phyloP scores from a whole-genome alignment of 2,888 invertebrate genomes.

The Parascotia fuliginaria region DNA sequence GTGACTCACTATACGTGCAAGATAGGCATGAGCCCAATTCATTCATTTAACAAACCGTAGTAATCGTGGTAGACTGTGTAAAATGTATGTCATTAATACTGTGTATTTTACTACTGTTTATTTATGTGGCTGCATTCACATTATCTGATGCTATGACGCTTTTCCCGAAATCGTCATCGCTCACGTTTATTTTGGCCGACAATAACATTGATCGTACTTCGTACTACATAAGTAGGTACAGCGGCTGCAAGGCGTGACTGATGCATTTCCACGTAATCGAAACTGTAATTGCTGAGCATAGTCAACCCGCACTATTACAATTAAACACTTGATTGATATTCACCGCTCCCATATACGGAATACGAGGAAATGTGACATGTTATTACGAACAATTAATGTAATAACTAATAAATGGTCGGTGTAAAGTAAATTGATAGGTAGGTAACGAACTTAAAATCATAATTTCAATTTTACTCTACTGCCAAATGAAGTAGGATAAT shows the following conservation, averaged over 20 bases:
- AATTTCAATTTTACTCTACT: background rate
- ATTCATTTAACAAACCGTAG: conserved; percentile 54
- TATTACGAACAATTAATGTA: conserved; percentile 10
- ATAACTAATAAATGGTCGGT: background rate
- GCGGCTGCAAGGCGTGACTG: conserved; percentile 23
- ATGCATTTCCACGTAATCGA: conserved; percentile 31
- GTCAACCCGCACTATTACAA: conserved; percentile 18
- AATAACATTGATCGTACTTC: conserved; percentile 45
- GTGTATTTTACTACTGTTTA: conserved; percentile 58
- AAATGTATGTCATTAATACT: conserved; percentile 60
- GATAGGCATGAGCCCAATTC: conserved; percentile 36
- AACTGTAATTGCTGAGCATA: conserved; percentile 22
- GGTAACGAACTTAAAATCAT: background rate
- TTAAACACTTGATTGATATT: conserved; percentile 30
- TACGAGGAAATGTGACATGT: conserved; percentile 19
- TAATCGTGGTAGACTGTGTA: conserved; percentile 57
- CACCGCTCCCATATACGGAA: conserved; percentile 8
- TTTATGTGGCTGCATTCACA: conserved; percentile 60
- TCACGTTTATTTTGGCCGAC: conserved; percentile 76
- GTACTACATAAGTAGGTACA: conserved; percentile 25
- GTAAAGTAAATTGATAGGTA: conserved; percentile 2
- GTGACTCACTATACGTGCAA: conserved; percentile 34
- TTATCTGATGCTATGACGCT: conserved; percentile 65
- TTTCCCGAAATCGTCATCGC: conserved; percentile 68
- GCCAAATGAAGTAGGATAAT: too few species aligned